A percentile compares a stretch with the other conserved stretches of the same genome.
Conservation (phyloP, 2,888 invertebrate species). For the Cactoblastis cactorum region DNA sequence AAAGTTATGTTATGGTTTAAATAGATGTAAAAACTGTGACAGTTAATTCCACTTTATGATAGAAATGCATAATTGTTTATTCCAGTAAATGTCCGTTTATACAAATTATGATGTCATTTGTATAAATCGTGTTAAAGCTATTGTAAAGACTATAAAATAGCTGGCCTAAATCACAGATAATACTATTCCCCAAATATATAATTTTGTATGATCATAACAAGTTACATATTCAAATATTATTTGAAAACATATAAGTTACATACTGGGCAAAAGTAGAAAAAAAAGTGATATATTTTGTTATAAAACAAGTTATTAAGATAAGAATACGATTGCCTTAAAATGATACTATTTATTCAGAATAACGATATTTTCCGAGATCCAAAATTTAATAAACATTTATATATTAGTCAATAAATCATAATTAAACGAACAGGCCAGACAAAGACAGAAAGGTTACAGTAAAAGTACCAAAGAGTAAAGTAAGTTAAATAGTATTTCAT, state of each 20-base stretch:
- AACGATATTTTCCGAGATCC: not conserved
- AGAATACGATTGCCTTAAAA: not conserved
- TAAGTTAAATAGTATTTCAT: no score
- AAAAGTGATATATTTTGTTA: no score
- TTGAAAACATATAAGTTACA: no score
- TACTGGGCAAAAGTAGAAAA: no score
- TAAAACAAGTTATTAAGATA: not conserved
- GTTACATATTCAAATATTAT: no score
- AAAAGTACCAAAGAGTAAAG: no score
- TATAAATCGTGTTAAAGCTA: not conserved
- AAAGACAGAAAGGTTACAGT: not conserved
- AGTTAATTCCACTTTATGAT: not conserved
- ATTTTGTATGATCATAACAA: no score
- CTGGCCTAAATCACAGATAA: not conserved
- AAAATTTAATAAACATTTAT: not conserved
- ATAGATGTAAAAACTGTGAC: not conserved
- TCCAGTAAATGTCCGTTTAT: not conserved
- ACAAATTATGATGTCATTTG: no score
- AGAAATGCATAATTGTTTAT: not conserved
- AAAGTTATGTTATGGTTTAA: not conserved
- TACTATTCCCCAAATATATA: no score
- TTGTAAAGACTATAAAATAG: not conserved
- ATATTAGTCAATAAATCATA: not conserved
- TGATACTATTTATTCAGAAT: not conserved
- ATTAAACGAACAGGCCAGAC: not conserved